These are phyloP conservation scores for Aythya fuligula DNA, from an alignment of 2,797 vertebrate species.

Conservation along the genomic window DNA sequence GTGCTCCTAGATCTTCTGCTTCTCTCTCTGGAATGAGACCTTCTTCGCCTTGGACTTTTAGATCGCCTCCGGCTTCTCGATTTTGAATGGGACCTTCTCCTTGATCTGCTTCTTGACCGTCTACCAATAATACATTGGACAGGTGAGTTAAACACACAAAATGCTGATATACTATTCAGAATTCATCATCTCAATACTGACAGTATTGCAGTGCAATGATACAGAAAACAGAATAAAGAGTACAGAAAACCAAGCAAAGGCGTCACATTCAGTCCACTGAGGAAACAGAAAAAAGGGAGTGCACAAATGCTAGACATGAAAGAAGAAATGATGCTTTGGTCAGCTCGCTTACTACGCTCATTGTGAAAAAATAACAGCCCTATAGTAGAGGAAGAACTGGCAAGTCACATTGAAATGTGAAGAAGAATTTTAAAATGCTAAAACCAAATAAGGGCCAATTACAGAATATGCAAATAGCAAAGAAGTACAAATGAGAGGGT, in stretches of 20 bases:
- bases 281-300: background rate
- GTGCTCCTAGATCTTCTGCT: constrained; percentile 87
- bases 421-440: fast-evolving
- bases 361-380: background rate
- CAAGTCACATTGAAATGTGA: fast-evolving
- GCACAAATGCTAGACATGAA: background rate
- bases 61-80: constrained; percentile 92
- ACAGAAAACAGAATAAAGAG: background rate
- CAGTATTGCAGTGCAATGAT: fast-evolving
- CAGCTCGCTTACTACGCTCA: background rate
- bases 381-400: background rate
- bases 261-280: fast-evolving
- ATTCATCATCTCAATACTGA: background rate
- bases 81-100: constrained; percentile 90
- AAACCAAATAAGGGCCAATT: background rate
- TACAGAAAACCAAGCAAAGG: background rate
- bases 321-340: background rate
- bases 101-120: constrained; percentile 93
- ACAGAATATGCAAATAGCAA: background rate
- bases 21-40: constrained; percentile 91
- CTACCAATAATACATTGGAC: constrained; percentile 59
- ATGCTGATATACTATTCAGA: background rate
- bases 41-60: constrained; percentile 91
- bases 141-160: fast-evolving
- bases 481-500: background rate